Evolutionary conservation across 2,797 vertebrate genomes (phyloP).

Genomic region (Eulemur coronatus): DNA sequence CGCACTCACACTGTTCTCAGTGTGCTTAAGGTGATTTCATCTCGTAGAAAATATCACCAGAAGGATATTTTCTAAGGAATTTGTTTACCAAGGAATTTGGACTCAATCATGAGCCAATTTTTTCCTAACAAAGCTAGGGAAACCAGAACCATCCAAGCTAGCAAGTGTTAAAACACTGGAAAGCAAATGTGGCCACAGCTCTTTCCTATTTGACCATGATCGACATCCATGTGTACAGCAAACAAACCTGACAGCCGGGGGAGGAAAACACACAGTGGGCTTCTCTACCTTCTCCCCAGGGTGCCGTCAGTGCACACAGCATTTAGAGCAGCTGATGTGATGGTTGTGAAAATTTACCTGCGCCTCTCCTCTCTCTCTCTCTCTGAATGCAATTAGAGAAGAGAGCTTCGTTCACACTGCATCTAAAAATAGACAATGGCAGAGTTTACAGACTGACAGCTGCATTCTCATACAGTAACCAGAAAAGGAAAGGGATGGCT

Average conservation of each 20-base stretch:
- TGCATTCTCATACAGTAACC: constrained; percentile 55
- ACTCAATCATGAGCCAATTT: background rate
- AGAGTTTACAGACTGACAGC: constrained; percentile 63
- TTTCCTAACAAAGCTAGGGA: background rate
- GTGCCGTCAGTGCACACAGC: background rate
- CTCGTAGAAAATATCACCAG: background rate
- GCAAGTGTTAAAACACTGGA: constrained; percentile 36
- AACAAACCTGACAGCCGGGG: background rate
- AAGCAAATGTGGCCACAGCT: background rate
- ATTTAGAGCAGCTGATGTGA: background rate
- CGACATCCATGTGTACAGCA: background rate
- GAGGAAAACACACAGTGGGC: background rate
- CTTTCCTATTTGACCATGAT: constrained; percentile 31
- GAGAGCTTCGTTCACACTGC: constrained; percentile 68
- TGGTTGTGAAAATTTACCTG: constrained; percentile 43
- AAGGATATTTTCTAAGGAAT: background rate
- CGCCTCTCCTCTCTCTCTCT: background rate
- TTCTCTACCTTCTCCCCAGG: constrained; percentile 32
- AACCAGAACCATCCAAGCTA: background rate
- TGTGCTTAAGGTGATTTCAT: background rate
- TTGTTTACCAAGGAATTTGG: background rate
- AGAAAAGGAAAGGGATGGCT: constrained; percentile 44
- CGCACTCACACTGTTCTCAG: background rate
- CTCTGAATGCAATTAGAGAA: constrained; percentile 46
- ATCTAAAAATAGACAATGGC: constrained; percentile 80